Base-by-base conservation (phyloP, 2,797 vertebrate genomes). In the Channallabes apus region DNA sequence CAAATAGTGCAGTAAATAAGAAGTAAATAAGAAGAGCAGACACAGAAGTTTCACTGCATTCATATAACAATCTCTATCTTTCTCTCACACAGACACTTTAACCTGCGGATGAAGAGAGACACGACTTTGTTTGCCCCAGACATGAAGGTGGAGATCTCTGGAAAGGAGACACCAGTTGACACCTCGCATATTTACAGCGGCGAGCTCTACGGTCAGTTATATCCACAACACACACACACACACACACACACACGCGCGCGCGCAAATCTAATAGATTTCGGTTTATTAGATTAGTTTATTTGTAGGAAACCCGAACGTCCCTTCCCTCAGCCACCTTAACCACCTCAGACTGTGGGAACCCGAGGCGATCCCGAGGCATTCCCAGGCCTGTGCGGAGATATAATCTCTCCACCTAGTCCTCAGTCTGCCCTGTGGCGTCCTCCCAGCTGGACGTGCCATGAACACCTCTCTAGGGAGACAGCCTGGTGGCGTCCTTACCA, bases 151-250 rank as follows among this genome's bases (percentile, higher is more conserved):
- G 97, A 99, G 89, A 91, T 96, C 71, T 96, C 96, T 51, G 96
- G 97, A 90, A 92, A 93, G 89, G 92, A 96, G 86, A 59, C 87
- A 68, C 94, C 96, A 83, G 90, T 95, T 82, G 98, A 99, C 94
- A 97, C 96, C 41, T 99, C 98, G 83, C 97, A 99, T 92, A 98
- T 99, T 94, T 99, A 99, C 94, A 97, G 94, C 88, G 98, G 98
- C 89, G 96, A 98, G 86, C 92, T 99, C 88, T 97, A 96, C 89
- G 98, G 98, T 99, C 93, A 96, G 97, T 86, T 77, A 22, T 17
- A 9, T 64, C 29, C 18, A 78, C 73, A 38, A 71, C 24, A 82
- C 51, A 38, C 38, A 78, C 76, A 65, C 38, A 51, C 71, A n/a
- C 71, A 51, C 72, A 82, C 51, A 38, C 38, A 78, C 76, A 65